phyloP scores from a whole-genome alignment of 2,888 invertebrate species.

The Linnaemya tessellans region DNA sequence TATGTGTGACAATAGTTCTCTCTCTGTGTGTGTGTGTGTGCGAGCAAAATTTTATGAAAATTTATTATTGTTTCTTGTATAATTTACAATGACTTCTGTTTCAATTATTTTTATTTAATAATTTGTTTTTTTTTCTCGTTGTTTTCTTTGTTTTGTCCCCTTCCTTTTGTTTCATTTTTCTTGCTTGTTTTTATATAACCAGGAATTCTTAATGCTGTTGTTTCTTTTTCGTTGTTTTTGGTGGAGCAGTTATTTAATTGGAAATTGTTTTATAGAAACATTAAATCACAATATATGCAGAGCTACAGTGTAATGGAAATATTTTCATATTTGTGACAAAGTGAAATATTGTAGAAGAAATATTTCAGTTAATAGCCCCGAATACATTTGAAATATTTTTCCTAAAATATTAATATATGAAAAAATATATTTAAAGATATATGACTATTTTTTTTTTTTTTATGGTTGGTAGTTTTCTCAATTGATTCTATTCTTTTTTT shows the following conservation, averaged over 20 bases:
- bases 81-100: conserved; percentile 75
- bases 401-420: no score
- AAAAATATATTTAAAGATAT: not conserved
- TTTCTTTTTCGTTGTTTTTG: conserved; percentile 41
- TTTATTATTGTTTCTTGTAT: conserved; percentile 74
- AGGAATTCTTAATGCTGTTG: conserved; percentile 52
- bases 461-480: no score
- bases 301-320: conserved; percentile 41
- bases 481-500: no score
- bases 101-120: conserved; percentile 74
- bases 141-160: conserved; percentile 16
- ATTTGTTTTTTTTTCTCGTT: conserved; percentile 24
- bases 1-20: conserved; percentile 5
- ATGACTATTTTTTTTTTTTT: no score
- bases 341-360: conserved; percentile 52
- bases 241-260: conserved; percentile 65
- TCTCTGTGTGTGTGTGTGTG: conserved; percentile 17
- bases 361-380: conserved; percentile 28
- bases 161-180: conserved; percentile 40
- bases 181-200: conserved; percentile 40
- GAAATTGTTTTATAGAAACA: conserved; percentile 65
- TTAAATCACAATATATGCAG: conserved; percentile 66
- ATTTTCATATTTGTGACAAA: conserved; percentile 63
- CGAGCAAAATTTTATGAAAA: conserved; percentile 73
- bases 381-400: conserved; percentile 30